phyloP scores from a whole-genome alignment of 2,113 vertebrate species.

The Callaeas wilsoni region DNA sequence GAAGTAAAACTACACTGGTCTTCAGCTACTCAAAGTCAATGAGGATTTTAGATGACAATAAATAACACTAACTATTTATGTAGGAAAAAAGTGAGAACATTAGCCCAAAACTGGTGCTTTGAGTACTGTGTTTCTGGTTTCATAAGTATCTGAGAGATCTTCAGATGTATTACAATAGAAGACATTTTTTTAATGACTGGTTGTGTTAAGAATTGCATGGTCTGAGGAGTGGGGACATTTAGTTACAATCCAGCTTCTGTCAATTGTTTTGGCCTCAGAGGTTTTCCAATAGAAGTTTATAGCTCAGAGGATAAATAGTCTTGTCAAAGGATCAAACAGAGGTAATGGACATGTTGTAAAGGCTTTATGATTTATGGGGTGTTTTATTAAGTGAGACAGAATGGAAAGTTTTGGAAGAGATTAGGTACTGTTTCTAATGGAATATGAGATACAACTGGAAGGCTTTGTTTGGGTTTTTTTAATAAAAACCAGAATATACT shows the following conservation, averaged over 20 bases:
- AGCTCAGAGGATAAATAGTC: not conserved
- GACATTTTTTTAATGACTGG: not conserved
- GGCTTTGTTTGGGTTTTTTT: not conserved
- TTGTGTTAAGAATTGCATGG: not conserved
- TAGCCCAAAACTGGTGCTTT: not conserved
- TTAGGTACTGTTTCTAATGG: not conserved
- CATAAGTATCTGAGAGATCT: not conserved
- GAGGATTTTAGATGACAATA: not conserved
- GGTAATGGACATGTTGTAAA: not conserved
- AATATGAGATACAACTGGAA: not conserved
- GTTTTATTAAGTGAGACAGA: not conserved
- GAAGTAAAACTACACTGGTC: not conserved
- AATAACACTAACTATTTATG: not conserved
- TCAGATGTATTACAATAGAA: not conserved
- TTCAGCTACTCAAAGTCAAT: not conserved
- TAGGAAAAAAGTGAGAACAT: not conserved
- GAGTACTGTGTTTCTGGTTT: not conserved
- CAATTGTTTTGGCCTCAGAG: not conserved
- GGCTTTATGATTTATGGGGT: rapidly evolving
- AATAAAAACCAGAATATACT: not conserved
- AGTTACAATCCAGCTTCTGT: not conserved
- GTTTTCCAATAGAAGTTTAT: not conserved
- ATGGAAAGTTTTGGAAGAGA: not conserved
- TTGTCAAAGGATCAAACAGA: not conserved
- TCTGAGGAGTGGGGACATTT: not conserved